Base-by-base conservation (phyloP, 2,797 vertebrate genomes). In the Neostethus bicornis region DNA sequence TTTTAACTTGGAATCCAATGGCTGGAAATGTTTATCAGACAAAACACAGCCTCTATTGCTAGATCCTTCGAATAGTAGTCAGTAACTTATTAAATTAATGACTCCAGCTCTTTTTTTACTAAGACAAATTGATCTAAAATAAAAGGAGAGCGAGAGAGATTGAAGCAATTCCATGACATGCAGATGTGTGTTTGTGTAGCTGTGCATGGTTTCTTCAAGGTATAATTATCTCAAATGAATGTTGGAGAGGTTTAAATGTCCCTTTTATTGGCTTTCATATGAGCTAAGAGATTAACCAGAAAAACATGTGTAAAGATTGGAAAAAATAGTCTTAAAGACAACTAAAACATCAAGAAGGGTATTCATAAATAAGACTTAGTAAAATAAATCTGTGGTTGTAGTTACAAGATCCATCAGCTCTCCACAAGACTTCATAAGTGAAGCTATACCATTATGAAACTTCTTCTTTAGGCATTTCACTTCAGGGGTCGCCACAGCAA, bases 51-150 rank as follows among this genome's bases (percentile, higher is more conserved):
- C 39, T 2, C 1, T 43, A 51, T 38, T 38, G 57, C 3, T 26
- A 6, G 26, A 58, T 73, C 69, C 14, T 31, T 47, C 53, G 63
- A 51, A 50, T 55, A 54, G 73, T 73, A 75, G 51, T 66, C 44
- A 21, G 60, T 43, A 44, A 31, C n/a, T n/a, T n/a, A n/a, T n/a
- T n/a, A 38, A 31, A 20, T 28, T 12, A 7, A n/a, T 25, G 10
- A 51, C 37, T 10, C 11, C 9, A n/a, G 57, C 54, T 62, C 38
- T 24, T 50, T 10, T 3, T 14, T 39, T 3, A 29, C n/a, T 13
- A 28, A 48, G 44, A 51, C 16, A 58, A 35, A 23, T 56, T 51
- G 60, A 51, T 5, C 14, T 52, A 50, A 17, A 21, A 0, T 4
- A 16, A 20, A 20, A 2, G 2, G 20, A 2, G n/a, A n/a, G n/a